Evolutionary conservation across 2,797 vertebrate genomes (phyloP), one percentile per base, ranked within the genome.

Genomic region (Platyrinchus mystaceus): DNA sequence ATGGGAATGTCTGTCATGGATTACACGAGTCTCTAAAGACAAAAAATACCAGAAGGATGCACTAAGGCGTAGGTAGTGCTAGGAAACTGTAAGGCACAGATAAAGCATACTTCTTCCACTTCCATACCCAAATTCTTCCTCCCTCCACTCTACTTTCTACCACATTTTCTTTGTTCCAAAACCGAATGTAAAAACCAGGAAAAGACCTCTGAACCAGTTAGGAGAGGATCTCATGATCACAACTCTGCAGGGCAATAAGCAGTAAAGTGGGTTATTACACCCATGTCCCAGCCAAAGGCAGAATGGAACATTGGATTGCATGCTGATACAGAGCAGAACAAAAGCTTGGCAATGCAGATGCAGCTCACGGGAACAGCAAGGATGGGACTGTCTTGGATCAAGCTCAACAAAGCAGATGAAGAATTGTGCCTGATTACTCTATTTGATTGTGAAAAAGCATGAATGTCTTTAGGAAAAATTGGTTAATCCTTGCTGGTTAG

Each of bases 231-330:
- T 66, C 22, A 39, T 20, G 32, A 26, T 28, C 24, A 30, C 32
- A 78, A 1, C 9, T 82, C 30, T 89, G 13, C 14, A 18, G 14
- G 28, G 6, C 28, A 60, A 4, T 37, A 47, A 47, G 3, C 15
- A 58, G 4, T 14, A 20, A 4, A 0, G 0, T 27, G 46, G 28
- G 3, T 18, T 41, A 7, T 28, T 24, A 7, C 1, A 2, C 2
- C 6, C 10, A 6, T 8, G 14, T 24, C 7, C 13, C 27, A 66
- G 44, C 4, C 52, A 64, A 68, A 76, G 13, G 3, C 14, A 41
- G 24, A 27, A 68, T 46, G 19, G 12, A 68, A 37, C 23, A 12
- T 17, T 6, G 27, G 30, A 84, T 55, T 81, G 84, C 36, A 37
- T 21, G 26, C 6, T 76, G 34, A 36, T 12, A 28, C 5, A 58